A percentile compares a stretch with the other conserved stretches of the same genome.
These are phyloP conservation scores for Brachyhypopomus occidentalis DNA, from an alignment of 2,113 vertebrate species.

Conservation along the genomic window DNA sequence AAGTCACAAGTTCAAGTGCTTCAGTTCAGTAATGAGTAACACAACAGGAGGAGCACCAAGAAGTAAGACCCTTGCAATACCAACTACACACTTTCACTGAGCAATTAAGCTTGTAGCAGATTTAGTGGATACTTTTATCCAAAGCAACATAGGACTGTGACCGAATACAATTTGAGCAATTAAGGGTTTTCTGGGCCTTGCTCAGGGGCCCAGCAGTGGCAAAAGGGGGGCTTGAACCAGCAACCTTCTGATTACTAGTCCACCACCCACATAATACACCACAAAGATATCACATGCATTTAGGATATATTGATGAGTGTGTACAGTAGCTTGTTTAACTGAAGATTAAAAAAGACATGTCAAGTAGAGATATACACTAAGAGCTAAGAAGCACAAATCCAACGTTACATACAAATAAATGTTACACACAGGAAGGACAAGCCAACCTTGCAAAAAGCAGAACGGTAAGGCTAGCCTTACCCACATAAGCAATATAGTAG, in stretches of 20 bases:
- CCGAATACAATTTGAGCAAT: too few species aligned
- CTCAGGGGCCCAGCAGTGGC: too few species aligned
- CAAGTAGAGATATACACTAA: neutral
- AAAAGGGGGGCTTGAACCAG: too few species aligned
- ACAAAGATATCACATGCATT: neutral
- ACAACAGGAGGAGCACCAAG: constrained; percentile 21
- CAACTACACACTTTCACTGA: constrained; percentile 46
- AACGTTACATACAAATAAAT: neutral
- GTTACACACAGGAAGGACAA: constrained; percentile 20
- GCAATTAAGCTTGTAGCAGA: constrained; percentile 41
- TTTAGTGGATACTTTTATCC: too few species aligned
- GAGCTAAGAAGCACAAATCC: neutral
- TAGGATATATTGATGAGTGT: too few species aligned
- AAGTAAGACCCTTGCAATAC: neutral
- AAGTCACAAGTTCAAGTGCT: constrained; percentile 37
- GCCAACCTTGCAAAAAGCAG: constrained; percentile 36
- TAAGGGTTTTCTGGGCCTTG: too few species aligned
- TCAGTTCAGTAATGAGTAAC: constrained; percentile 44
- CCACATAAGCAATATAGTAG: neutral
- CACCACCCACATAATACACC: constrained; percentile 30
- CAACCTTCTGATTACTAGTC: too few species aligned
- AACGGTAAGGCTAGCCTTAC: constrained; percentile 5
- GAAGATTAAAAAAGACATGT: neutral
- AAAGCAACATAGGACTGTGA: too few species aligned
- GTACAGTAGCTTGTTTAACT: too few species aligned